A percentile compares a stretch with the other conserved stretches of the same genome.
Evolutionary conservation across 2,113 vertebrate species (phyloP).

Genomic region (Bostrychus sinensis): DNA sequence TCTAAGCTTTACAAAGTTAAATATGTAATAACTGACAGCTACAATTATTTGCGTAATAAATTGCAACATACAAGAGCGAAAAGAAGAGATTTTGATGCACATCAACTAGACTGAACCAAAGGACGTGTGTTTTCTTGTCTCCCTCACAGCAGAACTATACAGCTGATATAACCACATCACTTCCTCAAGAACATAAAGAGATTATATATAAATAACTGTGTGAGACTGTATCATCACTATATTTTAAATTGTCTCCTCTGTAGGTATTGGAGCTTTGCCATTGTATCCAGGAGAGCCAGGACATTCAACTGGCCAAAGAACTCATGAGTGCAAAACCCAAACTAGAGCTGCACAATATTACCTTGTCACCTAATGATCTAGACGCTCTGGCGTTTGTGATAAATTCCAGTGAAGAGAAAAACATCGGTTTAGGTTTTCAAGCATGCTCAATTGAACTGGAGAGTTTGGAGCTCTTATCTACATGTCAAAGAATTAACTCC

Average conservation of each 20-base stretch:
- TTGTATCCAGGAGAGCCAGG: constrained; percentile 85
- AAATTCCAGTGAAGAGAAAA: constrained; percentile 57
- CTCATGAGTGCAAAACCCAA: constrained; percentile 71
- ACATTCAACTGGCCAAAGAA: constrained; percentile 68
- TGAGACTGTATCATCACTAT: not conserved
- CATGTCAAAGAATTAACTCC: constrained; percentile 78
- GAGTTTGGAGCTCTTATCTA: constrained; percentile 80
- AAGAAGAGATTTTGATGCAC: too few relatives aligned
- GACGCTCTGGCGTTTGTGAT: constrained; percentile 82
- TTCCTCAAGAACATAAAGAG: not conserved
- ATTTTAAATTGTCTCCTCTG: not conserved
- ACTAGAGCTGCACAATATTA: constrained; percentile 86
- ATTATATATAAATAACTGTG: not conserved
- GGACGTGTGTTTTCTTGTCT: not conserved
- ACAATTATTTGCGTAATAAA: too few relatives aligned
- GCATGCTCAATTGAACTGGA: constrained; percentile 85
- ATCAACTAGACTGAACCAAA: too few relatives aligned
- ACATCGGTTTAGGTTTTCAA: constrained; percentile 82
- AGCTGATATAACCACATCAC: not conserved
- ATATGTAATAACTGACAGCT: too few relatives aligned
- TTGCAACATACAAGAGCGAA: too few relatives aligned
- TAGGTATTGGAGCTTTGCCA: constrained; percentile 85
- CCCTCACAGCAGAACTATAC: not conserved
- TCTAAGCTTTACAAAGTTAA: too few relatives aligned
- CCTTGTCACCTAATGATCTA: constrained; percentile 81